Evolutionary conservation across 2,797 vertebrate species (phyloP).

Genomic region (Schizopygopsis pylzovi): DNA sequence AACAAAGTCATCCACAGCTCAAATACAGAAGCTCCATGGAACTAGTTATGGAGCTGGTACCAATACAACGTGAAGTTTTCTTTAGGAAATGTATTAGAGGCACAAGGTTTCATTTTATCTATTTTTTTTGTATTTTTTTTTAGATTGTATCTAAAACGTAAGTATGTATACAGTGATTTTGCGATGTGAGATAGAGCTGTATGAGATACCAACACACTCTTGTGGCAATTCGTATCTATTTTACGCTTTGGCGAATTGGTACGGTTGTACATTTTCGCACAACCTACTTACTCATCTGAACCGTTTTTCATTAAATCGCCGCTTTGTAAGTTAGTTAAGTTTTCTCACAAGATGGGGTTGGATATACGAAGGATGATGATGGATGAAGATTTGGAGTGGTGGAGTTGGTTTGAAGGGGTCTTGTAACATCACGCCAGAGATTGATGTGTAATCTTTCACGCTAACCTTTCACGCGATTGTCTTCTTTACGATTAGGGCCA

Average conservation of each 20-base stretch:
- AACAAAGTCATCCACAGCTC: slow-evolving; percentile 54
- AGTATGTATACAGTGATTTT: slow-evolving; percentile 18
- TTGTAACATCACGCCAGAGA: slow-evolving; percentile 13
- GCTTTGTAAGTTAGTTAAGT: not conserved
- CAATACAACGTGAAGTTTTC: slow-evolving; percentile 85
- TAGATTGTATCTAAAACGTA: slow-evolving; percentile 30
- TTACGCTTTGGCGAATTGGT: not conserved
- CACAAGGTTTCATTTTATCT: too few species aligned
- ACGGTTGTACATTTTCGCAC: too few species aligned
- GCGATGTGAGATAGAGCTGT: not conserved
- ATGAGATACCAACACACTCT: not conserved
- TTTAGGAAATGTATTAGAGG: slow-evolving; percentile 87
- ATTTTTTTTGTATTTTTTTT: too few species aligned
- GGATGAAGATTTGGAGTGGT: slow-evolving; percentile 28
- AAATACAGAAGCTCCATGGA: slow-evolving; percentile 84
- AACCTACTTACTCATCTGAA: too few species aligned
- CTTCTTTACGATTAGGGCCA: slow-evolving; percentile 33
- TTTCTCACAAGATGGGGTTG: not conserved
- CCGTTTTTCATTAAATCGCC: too few species aligned
- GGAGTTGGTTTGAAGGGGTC: slow-evolving; percentile 21
- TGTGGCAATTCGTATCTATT: not conserved
- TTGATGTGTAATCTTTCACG: slow-evolving; percentile 32
- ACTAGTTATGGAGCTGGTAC: slow-evolving; percentile 82
- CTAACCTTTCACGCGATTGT: slow-evolving; percentile 52
- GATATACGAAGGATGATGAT: slow-evolving; percentile 30